Conservation (phyloP, 2,888 invertebrate genomes). For the Orchesellides sinensis region DNA sequence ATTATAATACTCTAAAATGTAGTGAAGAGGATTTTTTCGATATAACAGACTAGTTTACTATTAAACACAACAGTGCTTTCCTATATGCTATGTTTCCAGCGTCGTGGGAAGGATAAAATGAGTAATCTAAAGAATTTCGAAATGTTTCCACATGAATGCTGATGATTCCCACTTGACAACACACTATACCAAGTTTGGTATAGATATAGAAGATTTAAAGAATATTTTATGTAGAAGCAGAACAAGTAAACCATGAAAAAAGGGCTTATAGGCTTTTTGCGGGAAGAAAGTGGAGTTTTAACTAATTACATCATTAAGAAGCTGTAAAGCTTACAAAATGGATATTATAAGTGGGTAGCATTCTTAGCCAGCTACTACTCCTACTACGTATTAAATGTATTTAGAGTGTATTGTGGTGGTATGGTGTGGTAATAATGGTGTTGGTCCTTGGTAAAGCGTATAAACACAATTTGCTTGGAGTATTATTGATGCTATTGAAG, state of each 20-base stretch:
- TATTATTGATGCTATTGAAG: not conserved
- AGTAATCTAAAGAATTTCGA: slow-evolving; percentile 43
- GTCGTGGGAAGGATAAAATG: slow-evolving; percentile 26
- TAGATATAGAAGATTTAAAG: too few relatives aligned
- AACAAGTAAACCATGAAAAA: not conserved
- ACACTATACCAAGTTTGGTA: too few relatives aligned
- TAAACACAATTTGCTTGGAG: not conserved
- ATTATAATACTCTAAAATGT: not conserved
- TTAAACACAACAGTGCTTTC: too few relatives aligned
- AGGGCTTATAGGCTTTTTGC: not conserved
- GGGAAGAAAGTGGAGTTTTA: not conserved
- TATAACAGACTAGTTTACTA: not conserved
- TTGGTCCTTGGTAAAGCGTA: not conserved
- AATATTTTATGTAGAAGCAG: too few relatives aligned
- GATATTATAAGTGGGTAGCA: too few relatives aligned
- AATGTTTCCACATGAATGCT: slow-evolving; percentile 51
- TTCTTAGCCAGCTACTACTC: too few relatives aligned
- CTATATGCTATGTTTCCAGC: too few relatives aligned
- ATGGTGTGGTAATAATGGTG: not conserved
- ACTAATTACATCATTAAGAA: slow-evolving; percentile 20
- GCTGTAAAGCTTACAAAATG: too few relatives aligned
- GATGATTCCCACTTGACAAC: slow-evolving; percentile 46
- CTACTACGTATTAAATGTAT: too few relatives aligned
- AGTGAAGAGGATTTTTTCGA: not conserved
- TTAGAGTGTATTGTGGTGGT: not conserved